Base-by-base conservation (phyloP, 2,797 vertebrate genomes). In the Ctenosaura bakeri region DNA sequence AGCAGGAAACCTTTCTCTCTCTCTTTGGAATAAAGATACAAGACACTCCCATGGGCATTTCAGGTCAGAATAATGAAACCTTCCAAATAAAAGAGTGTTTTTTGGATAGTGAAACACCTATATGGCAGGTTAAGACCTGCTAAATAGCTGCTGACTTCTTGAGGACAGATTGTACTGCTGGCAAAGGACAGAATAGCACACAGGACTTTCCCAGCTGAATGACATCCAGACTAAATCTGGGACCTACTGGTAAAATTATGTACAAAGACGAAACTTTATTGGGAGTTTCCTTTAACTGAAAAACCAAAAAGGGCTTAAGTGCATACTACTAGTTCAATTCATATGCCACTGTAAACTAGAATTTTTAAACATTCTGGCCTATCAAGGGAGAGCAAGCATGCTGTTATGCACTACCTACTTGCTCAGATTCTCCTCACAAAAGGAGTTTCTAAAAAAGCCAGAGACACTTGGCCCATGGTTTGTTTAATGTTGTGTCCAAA, bases 61-160 rank as follows among this genome's bases (percentile, higher is more conserved):
- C 81, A 87, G 71, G 71, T 76, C 69, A n/a, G 89, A 87, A 83
- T 54, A 87, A n/a, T n/a, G 73, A 83, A 87, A 90, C 89, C 80
- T 83, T 83, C 46, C 32, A 83, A 90, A 90, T 87, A 90, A 90
- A 87, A 85, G 64, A 50, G 50, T 66, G 35, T 69, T 78, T 78
- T 78, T 87, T 85, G 83, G 56, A 69, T 22, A 66, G 46, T 87
- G 59, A 87, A 83, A 83, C 59, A 66, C 79, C 46, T 76, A 66
- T 83, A 83, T 54, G 59, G 89, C 50, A 56, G 73, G 73, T 90
- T 83, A 77, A 74, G 71, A 66, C 56, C 4, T 71, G 74, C 26
- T 54, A 77, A 74, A 83, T 56, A 87, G 79, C 50, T 82, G 42
- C 59, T 76, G 78, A 42, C 64, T 90, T 85, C 83, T 78, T 62